Evolutionary conservation across 2,888 invertebrate species (phyloP).

Genomic region (Mayetiola destructor): DNA sequence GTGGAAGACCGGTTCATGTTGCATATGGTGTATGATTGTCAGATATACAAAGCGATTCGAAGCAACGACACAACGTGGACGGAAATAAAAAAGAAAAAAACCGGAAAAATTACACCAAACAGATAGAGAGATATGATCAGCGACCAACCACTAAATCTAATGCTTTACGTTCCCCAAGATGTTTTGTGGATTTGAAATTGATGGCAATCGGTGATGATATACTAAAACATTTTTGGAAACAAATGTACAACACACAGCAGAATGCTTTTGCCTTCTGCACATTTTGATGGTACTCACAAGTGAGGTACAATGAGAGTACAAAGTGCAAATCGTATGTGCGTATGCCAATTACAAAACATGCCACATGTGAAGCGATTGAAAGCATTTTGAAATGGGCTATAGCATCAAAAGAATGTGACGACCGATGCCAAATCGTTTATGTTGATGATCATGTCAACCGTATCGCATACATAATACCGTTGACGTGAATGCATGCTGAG

Average conservation of each 20-base stretch:
- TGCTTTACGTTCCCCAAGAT: conserved; percentile 7
- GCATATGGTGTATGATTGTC: neutral
- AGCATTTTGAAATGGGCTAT: neutral
- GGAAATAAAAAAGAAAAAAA: no score
- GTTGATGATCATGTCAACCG: conserved; percentile 10
- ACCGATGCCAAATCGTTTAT: neutral
- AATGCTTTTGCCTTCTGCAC: no score
- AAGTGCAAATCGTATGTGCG: no score
- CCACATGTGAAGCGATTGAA: neutral
- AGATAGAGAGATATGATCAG: no score
- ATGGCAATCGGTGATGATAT: conserved; percentile 7
- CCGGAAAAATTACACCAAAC: no score
- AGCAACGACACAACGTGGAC: no score
- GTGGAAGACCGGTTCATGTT: neutral
- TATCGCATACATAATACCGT: conserved; percentile 6
- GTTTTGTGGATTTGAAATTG: conserved; percentile 7
- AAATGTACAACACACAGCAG: no score
- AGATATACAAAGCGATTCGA: neutral
- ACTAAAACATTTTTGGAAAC: no score
- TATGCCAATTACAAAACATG: conserved; percentile 10
- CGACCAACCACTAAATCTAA: conserved; percentile 11
- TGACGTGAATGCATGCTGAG: conserved; percentile 9
- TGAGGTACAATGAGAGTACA: no score
- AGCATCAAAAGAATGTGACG: neutral
- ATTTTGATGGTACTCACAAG: no score